Base-by-base conservation (phyloP, 2,888 invertebrate species). In the Thyatira batis region DNA sequence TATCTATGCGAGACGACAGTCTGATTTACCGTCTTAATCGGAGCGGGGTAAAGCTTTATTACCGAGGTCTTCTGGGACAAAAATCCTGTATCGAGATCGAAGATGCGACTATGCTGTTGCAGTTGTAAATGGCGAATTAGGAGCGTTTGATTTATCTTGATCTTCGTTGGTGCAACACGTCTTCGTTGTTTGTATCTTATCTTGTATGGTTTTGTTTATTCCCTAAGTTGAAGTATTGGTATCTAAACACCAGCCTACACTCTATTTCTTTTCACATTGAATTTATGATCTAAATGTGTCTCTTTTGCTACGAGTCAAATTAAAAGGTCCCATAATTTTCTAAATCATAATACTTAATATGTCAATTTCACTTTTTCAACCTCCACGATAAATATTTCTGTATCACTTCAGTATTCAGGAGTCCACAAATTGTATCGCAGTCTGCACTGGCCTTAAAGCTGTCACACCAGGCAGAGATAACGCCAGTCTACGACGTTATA, bases 1-100 rank as follows among this genome's bases (percentile, higher is more conserved):
- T 81, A 86, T 87, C 81, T 84, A 82, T 77, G 76, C 74, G 74
- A 84, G 78, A 74, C 79, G 82, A 82, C 84, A 80, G 78, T 70
- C 81, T 86, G 88, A 86, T 87, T 87, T 86, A 86, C 81, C 78
- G 75, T 74, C 75, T 83, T 85, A 84, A 87, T 86, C 84, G 87
- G 82, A 84, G 74, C 65, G 63, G 70, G 71, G 73, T 67, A 67
- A 76, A 67, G 77, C 78, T 83, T 81, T 85, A 85, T 84, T 82
- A 78, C 74, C 61, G 63, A 68, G 64, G 71, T 71, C 78, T 71
- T 67, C 63, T 65, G 72, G 75, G 74, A 67, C 65, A 64, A 62
- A 64, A 75, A 78, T 73, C 71, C 74, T 69, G 62, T 65, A 64
- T 67, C 65, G 61, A 61, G 71, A 71, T 75, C 68, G 55, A 56